A percentile compares a stretch with the other conserved stretches of the same genome.
These are phyloP conservation scores for Arctopsyche grandis DNA, from an alignment of 1,140 invertebrate species.

Conservation along the genomic window DNA sequence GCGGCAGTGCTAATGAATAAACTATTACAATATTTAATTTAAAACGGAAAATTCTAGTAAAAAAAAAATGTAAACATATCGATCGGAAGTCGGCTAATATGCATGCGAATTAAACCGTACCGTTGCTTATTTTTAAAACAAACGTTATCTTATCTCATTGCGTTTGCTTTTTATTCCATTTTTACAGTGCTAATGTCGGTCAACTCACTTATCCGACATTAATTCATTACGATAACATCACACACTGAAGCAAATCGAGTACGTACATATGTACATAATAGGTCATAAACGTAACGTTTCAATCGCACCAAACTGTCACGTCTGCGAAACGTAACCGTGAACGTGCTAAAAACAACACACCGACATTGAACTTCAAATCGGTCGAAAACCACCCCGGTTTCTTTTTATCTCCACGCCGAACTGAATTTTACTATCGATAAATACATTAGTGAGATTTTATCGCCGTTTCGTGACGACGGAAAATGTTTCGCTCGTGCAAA, in stretches of 20 bases:
- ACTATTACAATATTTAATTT: neutral
- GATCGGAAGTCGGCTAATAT: neutral
- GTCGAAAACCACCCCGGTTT: neutral
- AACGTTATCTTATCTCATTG: neutral
- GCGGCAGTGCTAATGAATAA: too few relatives aligned
- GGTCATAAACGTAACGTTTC: too few relatives aligned
- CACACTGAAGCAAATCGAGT: too few relatives aligned
- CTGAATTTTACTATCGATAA: slow-evolving; percentile 1
- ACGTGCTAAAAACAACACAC: neutral
- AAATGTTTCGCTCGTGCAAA: neutral
- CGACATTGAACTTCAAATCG: slow-evolving; percentile 9
- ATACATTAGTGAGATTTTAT: slow-evolving; percentile 16
- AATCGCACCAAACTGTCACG: too few relatives aligned
- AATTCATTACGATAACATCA: neutral
- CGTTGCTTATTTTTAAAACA: neutral
- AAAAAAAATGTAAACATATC: neutral
- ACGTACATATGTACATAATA: too few relatives aligned
- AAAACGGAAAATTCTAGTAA: neutral
- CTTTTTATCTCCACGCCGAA: neutral
- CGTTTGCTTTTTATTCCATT: neutral
- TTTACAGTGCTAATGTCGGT: neutral
- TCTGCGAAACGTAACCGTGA: neutral
- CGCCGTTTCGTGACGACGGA: neutral
- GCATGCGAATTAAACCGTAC: neutral
- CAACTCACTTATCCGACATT: neutral